Base-by-base conservation (phyloP, 2,113 vertebrate genomes). In the Pachycephala philippinensis region DNA sequence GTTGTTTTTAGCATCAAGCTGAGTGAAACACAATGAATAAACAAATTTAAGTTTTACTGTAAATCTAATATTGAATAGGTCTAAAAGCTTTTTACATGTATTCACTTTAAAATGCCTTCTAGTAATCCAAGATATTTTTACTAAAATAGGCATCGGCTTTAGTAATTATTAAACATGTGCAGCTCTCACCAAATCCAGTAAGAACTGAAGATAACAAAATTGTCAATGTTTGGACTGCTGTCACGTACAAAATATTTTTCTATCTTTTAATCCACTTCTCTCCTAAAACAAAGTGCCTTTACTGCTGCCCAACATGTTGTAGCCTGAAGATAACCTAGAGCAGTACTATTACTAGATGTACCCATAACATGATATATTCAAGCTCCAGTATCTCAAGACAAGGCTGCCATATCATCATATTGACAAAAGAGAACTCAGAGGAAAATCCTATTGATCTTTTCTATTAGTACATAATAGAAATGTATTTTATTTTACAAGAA, bases 371-470 rank as follows among this genome's bases (percentile, higher is more conserved):
- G 37, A 26, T 52, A 84, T 59, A 78, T 74, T 92, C 70, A 54
- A 96, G 79, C 78, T 92, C 23, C 12, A 13, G 33, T 31, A 45
- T 52, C 72, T 96, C 56, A 65, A 49, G 57, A 84, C 52, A 45
- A 72, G 52, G 42, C 40, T 92, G 65, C n/a, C 27, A 44, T 66
- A 12, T 47, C 76, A 87, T 31, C 24, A 39, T 52, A 39, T 10
- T 47, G 45, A 60, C 19, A 75, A 60, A 82, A 84, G 60, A 15
- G 35, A 75, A 85, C 7, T 83, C 80, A 80, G 76, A 72, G 49
- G 80, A 94, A 91, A 93, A 91, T 71, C 26, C 85, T 93, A 52
- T 89, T 60, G 42, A 85, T 83, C 40, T 91, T 64, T 92, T 84
- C 60, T 81, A n/a, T 12, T 24, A 26, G 39, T 39, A 69, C 18